Conservation (phyloP, 2,888 invertebrate species). For the Allygus modestus region DNA sequence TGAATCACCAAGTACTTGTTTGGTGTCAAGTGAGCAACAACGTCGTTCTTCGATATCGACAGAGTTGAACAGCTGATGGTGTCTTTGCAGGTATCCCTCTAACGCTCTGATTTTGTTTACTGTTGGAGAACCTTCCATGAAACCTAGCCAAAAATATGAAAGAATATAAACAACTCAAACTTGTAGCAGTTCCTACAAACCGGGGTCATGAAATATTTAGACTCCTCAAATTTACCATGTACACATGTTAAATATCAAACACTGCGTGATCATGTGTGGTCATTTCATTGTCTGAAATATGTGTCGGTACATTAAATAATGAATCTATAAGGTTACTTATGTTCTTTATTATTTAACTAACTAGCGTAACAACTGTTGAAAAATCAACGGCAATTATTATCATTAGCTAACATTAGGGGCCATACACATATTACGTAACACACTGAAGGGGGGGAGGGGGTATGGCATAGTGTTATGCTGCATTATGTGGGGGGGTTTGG, state of each 20-base stretch:
- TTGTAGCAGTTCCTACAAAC: background rate
- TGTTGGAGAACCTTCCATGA: conserved; percentile 75
- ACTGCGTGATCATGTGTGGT: too few species aligned
- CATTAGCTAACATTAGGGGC: too few species aligned
- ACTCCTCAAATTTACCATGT: background rate
- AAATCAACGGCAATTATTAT: too few species aligned
- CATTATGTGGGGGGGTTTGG: too few species aligned
- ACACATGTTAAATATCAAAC: background rate
- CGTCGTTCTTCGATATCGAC: conserved; percentile 79
- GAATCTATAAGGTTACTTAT: too few species aligned
- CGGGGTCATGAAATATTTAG: background rate
- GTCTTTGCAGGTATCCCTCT: conserved; percentile 77
- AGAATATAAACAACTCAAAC: background rate
- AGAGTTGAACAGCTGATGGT: conserved; percentile 76
- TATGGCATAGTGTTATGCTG: too few species aligned
- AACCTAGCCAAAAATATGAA: conserved; percentile 73
- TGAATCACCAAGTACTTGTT: conserved; percentile 77
- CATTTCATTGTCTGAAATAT: too few species aligned
- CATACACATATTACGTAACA: too few species aligned
- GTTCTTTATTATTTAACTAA: too few species aligned
- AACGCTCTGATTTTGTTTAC: conserved; percentile 77
- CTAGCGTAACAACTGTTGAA: too few species aligned
- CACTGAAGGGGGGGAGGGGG: too few species aligned
- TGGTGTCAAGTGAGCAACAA: conserved; percentile 79
- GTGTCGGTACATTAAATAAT: too few species aligned